phyloP scores from a whole-genome alignment of 1,140 invertebrate genomes.

The Orchestia grillus region DNA sequence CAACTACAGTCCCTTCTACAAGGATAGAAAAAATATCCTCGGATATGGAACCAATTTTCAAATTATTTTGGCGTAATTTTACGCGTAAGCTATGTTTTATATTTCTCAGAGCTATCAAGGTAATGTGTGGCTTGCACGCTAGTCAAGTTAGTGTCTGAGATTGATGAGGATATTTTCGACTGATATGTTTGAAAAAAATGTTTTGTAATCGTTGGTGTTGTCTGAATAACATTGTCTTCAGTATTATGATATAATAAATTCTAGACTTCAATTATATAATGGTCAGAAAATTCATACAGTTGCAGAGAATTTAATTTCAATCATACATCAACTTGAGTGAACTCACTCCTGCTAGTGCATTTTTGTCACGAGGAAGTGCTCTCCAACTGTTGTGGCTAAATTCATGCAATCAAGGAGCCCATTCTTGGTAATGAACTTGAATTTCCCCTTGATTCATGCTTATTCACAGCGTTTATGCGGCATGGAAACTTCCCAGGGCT shows the following conservation, averaged over 20 bases:
- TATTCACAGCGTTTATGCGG: neutral
- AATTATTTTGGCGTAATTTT: neutral
- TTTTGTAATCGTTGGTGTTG: neutral
- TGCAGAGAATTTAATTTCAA: neutral
- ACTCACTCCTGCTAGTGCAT: neutral
- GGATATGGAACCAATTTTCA: neutral
- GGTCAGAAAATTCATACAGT: neutral
- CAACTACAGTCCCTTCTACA: neutral
- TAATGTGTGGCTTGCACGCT: neutral
- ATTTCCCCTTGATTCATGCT: neutral
- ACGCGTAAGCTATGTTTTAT: neutral
- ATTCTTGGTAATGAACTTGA: conserved; percentile 44
- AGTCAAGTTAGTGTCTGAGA: neutral
- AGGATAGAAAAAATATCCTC: neutral
- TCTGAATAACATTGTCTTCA: neutral
- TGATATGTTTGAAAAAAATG: neutral
- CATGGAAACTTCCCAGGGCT: neutral
- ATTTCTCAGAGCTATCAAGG: neutral
- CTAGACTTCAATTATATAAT: neutral
- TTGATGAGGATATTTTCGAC: neutral
- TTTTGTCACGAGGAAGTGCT: neutral
- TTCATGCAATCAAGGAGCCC: neutral
- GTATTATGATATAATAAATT: neutral
- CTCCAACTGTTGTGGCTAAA: neutral
- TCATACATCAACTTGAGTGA: neutral